Conservation (phyloP, 1,140 invertebrate species). For the Brachionus paranguensis region DNA sequence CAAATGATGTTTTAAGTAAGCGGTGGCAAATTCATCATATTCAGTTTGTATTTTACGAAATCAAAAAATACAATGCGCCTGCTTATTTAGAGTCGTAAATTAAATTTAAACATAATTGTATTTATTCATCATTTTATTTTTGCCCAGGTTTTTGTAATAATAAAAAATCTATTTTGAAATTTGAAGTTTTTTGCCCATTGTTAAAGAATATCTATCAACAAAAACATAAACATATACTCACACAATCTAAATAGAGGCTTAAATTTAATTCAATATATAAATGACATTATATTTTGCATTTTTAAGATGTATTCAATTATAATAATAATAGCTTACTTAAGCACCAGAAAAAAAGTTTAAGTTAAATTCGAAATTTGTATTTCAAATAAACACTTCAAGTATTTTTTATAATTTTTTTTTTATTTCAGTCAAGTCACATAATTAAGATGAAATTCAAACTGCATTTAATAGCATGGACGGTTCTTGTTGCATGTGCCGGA, state of each 20-base stretch:
- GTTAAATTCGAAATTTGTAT: not conserved
- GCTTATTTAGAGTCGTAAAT: constrained; percentile 11
- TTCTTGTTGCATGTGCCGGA: not conserved
- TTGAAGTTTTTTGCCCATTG: constrained; percentile 23
- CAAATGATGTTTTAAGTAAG: not conserved
- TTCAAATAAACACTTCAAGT: not conserved
- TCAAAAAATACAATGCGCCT: not conserved
- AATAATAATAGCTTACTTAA: not conserved
- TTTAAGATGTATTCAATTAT: not conserved
- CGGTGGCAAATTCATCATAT: not conserved
- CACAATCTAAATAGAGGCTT: not conserved
- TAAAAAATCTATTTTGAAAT: not conserved
- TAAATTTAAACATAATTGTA: constrained; percentile 33
- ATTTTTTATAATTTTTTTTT: not conserved
- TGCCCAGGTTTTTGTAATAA: not conserved
- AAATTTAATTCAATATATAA: constrained; percentile 14
- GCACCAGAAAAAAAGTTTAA: not conserved
- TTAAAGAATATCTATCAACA: constrained; percentile 24
- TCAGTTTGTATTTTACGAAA: not conserved
- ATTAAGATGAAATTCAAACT: not conserved
- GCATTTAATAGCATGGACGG: not conserved
- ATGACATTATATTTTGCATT: constrained; percentile 14
- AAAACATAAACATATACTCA: not conserved
- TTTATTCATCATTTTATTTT: constrained; percentile 26
- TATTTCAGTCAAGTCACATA: not conserved